These are phyloP conservation scores for Leptinotarsa texana DNA, from an alignment of 1,140 invertebrate species.

Conservation along the genomic window DNA sequence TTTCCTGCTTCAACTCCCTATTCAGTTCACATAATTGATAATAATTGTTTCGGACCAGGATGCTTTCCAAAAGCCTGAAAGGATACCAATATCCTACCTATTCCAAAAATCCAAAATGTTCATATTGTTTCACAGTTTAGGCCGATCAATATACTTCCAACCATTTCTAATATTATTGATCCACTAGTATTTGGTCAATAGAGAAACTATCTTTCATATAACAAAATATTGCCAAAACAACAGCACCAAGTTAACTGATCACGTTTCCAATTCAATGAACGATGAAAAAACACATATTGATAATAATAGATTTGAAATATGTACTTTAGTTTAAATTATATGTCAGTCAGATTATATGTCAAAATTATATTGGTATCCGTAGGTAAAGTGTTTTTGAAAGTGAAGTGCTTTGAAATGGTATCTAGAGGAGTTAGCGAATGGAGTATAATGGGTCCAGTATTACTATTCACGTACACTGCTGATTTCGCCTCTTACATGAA, in stretches of 20 bases:
- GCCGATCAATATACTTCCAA: background rate
- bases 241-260: background rate
- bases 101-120: background rate
- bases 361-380: background rate
- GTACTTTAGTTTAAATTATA: background rate
- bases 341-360: background rate
- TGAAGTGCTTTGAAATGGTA: background rate
- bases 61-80: background rate
- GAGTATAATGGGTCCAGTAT: background rate
- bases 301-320: background rate
- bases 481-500: background rate
- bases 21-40: background rate
- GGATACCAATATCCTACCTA: background rate
- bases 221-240: background rate
- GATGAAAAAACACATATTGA: background rate
- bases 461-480: background rate
- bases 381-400: background rate
- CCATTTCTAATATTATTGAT: background rate
- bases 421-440: background rate
- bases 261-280: background rate
- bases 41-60: background rate
- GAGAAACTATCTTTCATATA: background rate
- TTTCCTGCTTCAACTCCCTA: background rate
- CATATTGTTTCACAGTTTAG: background rate
- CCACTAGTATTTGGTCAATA: background rate